Evolutionary conservation across 2,113 vertebrate genomes (phyloP), one percentile per base, ranked within the genome.

Genomic region (Progne subis): DNA sequence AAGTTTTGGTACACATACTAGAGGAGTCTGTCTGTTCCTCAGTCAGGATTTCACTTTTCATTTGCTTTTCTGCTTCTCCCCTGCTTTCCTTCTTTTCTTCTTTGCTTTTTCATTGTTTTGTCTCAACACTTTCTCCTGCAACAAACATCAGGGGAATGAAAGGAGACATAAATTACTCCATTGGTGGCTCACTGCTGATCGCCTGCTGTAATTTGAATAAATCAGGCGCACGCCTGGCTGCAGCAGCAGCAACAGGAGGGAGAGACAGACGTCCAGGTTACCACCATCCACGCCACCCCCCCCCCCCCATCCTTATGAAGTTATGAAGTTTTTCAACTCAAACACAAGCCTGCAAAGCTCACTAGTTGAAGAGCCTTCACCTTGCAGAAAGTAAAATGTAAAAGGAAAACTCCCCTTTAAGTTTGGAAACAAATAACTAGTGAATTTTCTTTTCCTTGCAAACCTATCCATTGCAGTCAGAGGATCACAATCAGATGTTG

Each of bases 151-250:
- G 70, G 77, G 88, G 77, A 89, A 86, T 39, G 65, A 85, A 83
- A 11, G 6, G n/a, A 84, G 63, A 85, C 0, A 0, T 70, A 82
- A 89, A 83, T 85, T 86, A 72, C 72, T 68, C 57, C 55, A 67
- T 95, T 94, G 95, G 68, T 55, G 43, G 26, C 78, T 93, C 75
- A 68, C 57, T 69, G 87, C 71, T 90, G 86, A 94, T 93, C 21
- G 9, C 34, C 61, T 71, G 52, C 49, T 82, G 57, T 60, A 78
- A 88, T 94, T 90, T 94, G 59, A 94, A 95, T 81, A 85, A 92
- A 96, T 85, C 88, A 85, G 44, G 44, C 11, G 26, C 50, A 53
- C 1, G 44, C 34, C 61, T 82, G 59, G 49, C 63, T 93, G 70
- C 81, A 85, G 63, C 55, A 85, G 63, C 55, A 91, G 90, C 78